phyloP scores from a whole-genome alignment of 2,113 vertebrate genomes.

The Maccullochella peelii region DNA sequence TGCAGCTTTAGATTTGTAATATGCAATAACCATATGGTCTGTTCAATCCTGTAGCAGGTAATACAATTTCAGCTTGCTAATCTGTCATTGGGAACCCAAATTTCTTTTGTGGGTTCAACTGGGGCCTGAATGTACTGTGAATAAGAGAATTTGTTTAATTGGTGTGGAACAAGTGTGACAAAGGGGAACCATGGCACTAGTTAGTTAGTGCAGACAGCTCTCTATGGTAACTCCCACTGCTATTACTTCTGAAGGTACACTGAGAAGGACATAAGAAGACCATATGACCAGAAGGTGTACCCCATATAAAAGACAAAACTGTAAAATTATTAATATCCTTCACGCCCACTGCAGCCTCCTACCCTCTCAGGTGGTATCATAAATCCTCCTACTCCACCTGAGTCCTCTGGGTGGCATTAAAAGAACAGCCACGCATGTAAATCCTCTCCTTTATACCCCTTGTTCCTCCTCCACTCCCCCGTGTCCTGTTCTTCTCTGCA shows the following conservation, averaged over 20 bases:
- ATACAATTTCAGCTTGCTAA: neutral
- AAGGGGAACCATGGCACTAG: neutral
- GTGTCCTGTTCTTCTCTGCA: slow-evolving; percentile 41
- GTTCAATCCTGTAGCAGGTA: no score
- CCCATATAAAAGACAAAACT: slow-evolving; percentile 44
- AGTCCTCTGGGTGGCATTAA: slow-evolving; percentile 66
- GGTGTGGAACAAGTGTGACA: neutral
- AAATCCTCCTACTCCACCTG: slow-evolving; percentile 49
- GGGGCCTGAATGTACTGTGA: neutral
- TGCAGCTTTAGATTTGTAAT: no score
- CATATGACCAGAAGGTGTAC: slow-evolving; percentile 29
- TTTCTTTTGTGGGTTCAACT: neutral
- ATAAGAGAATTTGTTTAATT: neutral
- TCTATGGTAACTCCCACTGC: neutral
- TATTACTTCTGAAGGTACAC: slow-evolving; percentile 10
- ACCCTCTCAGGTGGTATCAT: slow-evolving; percentile 33
- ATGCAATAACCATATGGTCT: no score
- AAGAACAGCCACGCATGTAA: slow-evolving; percentile 61
- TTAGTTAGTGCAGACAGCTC: neutral
- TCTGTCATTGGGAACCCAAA: neutral
- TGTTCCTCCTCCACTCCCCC: slow-evolving; percentile 19
- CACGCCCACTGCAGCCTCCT: slow-evolving; percentile 12
- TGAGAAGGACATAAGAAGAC: slow-evolving; percentile 26
- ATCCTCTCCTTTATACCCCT: slow-evolving; percentile 49
- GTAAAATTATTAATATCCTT: slow-evolving; percentile 54